Evolutionary conservation across 2,888 invertebrate species (phyloP).

Genomic region (Sesia bembeciformis): DNA sequence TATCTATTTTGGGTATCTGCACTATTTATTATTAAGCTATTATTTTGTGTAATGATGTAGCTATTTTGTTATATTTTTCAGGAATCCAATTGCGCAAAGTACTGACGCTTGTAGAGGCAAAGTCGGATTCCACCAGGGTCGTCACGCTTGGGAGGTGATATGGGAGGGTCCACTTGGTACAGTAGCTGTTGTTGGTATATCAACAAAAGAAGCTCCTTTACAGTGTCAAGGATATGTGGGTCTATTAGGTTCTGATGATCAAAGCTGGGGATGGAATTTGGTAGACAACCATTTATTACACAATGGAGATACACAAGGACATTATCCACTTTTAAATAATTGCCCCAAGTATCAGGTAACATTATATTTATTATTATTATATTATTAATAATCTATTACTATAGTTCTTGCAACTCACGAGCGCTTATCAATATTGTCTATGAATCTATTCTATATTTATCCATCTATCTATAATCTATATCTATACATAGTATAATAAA

Average conservation of each 20-base stretch:
- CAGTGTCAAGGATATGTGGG: constrained; percentile 97
- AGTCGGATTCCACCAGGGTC: constrained; percentile 91
- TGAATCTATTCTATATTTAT: no score
- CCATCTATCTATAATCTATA: no score
- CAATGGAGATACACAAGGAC: constrained; percentile 95
- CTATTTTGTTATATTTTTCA: constrained; percentile 22
- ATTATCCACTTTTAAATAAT: constrained; percentile 95
- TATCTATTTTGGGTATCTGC: background rate
- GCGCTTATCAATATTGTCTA: no score
- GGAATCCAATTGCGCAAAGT: constrained; percentile 98
- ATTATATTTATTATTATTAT: background rate
- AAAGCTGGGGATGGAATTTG: constrained; percentile 99
- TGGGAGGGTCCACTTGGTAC: constrained; percentile 99
- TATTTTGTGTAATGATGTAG: no score
- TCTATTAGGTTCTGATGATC: constrained; percentile 94
- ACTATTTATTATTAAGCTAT: background rate
- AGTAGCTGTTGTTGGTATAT: constrained; percentile 96
- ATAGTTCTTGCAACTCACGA: no score
- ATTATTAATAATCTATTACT: no score
- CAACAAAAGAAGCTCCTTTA: constrained; percentile 93
- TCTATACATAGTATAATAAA: no score
- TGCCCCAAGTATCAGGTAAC: constrained; percentile 96
- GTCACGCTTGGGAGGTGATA: constrained; percentile 98
- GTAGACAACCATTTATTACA: constrained; percentile 98
- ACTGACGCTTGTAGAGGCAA: constrained; percentile 95